Percentiles rank a stretch among this genome's conserved stretches.
Conservation (phyloP, 1,140 invertebrate species). For the Caenorhabditis brenneri region DNA sequence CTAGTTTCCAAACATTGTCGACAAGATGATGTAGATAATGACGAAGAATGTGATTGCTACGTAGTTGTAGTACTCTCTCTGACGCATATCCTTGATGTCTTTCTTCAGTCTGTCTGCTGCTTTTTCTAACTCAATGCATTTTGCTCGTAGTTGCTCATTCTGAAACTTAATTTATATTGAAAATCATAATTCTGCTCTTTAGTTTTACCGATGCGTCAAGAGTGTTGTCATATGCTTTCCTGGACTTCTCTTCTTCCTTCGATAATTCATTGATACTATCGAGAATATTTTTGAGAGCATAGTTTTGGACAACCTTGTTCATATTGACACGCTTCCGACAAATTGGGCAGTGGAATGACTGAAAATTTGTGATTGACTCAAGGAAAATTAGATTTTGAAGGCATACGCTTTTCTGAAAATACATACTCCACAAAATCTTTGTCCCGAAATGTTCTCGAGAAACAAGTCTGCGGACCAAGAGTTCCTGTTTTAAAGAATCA, state of each 20-base stretch:
- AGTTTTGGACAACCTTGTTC: not conserved
- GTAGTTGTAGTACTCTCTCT: slow-evolving; percentile 30
- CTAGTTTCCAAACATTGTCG: not conserved
- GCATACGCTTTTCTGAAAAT: slow-evolving; percentile 3
- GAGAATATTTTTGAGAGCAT: slow-evolving; percentile 1
- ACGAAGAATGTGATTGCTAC: not conserved
- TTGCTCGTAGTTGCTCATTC: not conserved
- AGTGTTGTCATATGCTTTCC: not conserved
- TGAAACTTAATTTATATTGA: not conserved
- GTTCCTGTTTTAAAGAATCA: not conserved
- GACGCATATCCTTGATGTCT: not conserved
- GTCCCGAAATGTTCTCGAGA: slow-evolving; percentile 21
- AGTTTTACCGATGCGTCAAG: slow-evolving; percentile 1
- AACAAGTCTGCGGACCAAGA: not conserved
- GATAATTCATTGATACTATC: slow-evolving; percentile 2
- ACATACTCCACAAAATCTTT: slow-evolving; percentile 1
- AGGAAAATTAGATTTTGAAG: too few species aligned
- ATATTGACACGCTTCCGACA: not conserved
- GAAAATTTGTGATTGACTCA: not conserved
- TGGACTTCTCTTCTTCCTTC: not conserved
- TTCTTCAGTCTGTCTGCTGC: not conserved
- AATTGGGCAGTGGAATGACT: slow-evolving; percentile 7
- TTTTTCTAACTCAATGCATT: not conserved
- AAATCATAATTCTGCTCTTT: not conserved
- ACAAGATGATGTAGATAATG: slow-evolving; percentile 9